A percentile compares a stretch with the other conserved stretches of the same genome.
These are phyloP conservation scores for Zhengitettix transpicula DNA, from an alignment of 2,888 invertebrate genomes.

Conservation along the genomic window DNA sequence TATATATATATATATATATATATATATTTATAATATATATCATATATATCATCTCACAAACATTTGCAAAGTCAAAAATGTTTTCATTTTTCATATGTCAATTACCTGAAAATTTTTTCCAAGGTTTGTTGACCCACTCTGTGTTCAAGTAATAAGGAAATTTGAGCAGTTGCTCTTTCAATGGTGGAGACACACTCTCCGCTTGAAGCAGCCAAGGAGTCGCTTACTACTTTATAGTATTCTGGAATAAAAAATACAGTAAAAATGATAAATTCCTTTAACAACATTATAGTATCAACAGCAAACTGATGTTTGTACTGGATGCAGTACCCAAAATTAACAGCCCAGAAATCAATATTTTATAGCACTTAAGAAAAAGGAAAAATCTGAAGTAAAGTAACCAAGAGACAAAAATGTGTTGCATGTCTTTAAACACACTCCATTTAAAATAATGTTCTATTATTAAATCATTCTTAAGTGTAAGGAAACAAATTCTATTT, in stretches of 20 bases:
- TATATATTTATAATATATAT: too few species aligned
- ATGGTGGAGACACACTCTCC: conserved; percentile 52
- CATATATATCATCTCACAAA: too few species aligned
- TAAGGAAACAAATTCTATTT: too few species aligned
- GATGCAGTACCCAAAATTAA: too few species aligned
- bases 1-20: too few species aligned
- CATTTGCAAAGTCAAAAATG: too few species aligned
- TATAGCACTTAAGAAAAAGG: too few species aligned
- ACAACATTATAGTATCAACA: too few species aligned
- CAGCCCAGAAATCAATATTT: too few species aligned
- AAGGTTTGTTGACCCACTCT: conserved; percentile 42
- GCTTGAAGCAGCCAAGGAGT: conserved; percentile 49
- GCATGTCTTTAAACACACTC: not conserved
- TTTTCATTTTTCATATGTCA: not conserved
- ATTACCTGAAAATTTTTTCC: conserved; percentile 54
- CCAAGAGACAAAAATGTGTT: not conserved
- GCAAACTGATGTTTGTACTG: too few species aligned
- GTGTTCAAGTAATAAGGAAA: conserved; percentile 44
- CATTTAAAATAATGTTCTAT: too few species aligned
- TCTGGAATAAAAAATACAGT: conserved; percentile 31
- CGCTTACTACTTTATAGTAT: conserved; percentile 66
- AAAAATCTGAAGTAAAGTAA: not conserved
- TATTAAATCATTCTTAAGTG: too few species aligned
- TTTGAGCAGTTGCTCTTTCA: conserved; percentile 43
- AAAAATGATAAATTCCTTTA: not conserved